A percentile compares a stretch with the other conserved stretches of the same genome.
These are phyloP conservation scores for Lymantria monacha DNA, from an alignment of 2,888 invertebrate genomes.

Conservation along the genomic window DNA sequence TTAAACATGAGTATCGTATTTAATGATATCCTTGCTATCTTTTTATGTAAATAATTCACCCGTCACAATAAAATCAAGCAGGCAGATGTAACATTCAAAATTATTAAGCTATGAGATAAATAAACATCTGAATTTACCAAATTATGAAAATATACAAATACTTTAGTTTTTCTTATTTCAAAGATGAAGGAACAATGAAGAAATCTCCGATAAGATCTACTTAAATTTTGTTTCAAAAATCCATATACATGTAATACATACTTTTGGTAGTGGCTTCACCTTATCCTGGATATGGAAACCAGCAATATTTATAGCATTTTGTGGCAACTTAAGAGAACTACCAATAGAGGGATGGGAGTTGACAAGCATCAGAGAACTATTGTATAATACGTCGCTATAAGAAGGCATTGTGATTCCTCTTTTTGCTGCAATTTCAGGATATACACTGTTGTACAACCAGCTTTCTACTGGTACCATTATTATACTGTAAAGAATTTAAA, in stretches of 20 bases:
- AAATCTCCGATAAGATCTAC: too few relatives aligned
- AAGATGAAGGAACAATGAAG: too few relatives aligned
- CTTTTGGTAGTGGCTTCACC: constrained; percentile 52
- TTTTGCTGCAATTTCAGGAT: constrained; percentile 41
- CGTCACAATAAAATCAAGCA: too few relatives aligned
- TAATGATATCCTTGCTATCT: too few relatives aligned
- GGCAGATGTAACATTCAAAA: too few relatives aligned
- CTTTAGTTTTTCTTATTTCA: too few relatives aligned
- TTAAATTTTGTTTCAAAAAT: neutral
- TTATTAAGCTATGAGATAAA: too few relatives aligned
- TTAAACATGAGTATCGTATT: too few relatives aligned
- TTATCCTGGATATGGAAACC: constrained; percentile 58
- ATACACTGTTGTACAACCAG: constrained; percentile 38
- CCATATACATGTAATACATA: constrained; percentile 21
- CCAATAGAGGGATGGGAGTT: constrained; percentile 56
- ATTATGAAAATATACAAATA: too few relatives aligned
- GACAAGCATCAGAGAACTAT: constrained; percentile 44
- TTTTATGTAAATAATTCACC: too few relatives aligned
- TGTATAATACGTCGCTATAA: constrained; percentile 48
- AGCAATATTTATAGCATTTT: constrained; percentile 53
- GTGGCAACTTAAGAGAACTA: constrained; percentile 44
- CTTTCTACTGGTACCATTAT: constrained; percentile 41
- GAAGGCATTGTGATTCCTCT: constrained; percentile 47
- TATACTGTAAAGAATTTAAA: constrained; percentile 36
- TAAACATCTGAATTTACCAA: too few relatives aligned